These are phyloP conservation scores for Andricus curvator DNA, from an alignment of 2,888 invertebrate species.

Conservation along the genomic window DNA sequence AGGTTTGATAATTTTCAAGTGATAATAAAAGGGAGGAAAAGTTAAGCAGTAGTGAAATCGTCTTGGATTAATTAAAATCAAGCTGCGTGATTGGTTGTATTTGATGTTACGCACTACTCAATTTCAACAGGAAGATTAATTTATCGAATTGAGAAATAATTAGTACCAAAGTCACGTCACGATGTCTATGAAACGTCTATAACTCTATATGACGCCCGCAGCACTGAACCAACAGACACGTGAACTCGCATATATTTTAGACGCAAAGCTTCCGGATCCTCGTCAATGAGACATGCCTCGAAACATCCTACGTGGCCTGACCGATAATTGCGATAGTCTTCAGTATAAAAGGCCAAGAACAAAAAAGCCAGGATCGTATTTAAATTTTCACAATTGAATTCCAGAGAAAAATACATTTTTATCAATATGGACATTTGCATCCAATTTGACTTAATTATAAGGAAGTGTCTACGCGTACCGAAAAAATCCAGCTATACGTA, in stretches of 20 bases:
- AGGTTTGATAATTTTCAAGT: too few relatives aligned
- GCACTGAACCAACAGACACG: background rate
- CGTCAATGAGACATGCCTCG: constrained; percentile 30
- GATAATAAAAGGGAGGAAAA: background rate
- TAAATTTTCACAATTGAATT: background rate
- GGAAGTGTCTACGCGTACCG: too few relatives aligned
- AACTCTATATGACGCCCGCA: background rate
- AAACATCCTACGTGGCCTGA: constrained; percentile 18
- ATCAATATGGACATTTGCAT: too few relatives aligned
- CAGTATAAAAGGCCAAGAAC: background rate
- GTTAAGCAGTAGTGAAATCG: background rate
- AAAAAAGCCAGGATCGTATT: constrained; percentile 2
- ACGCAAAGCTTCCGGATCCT: constrained; percentile 37
- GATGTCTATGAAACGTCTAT: constrained; percentile 8
- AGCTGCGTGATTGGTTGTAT: constrained; percentile 18
- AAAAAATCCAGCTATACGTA: too few relatives aligned
- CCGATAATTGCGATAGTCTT: constrained; percentile 21
- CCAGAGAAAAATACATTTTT: background rate
- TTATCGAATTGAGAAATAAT: constrained; percentile 26
- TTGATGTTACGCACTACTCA: constrained; percentile 15
- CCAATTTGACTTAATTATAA: too few relatives aligned
- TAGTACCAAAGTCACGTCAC: constrained; percentile 23
- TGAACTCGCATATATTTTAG: constrained; percentile 16
- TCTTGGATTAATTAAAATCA: constrained; percentile 3
- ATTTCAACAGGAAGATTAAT: constrained; percentile 1